phyloP scores from a whole-genome alignment of 1,140 invertebrate species.

The Venturia canescens region DNA sequence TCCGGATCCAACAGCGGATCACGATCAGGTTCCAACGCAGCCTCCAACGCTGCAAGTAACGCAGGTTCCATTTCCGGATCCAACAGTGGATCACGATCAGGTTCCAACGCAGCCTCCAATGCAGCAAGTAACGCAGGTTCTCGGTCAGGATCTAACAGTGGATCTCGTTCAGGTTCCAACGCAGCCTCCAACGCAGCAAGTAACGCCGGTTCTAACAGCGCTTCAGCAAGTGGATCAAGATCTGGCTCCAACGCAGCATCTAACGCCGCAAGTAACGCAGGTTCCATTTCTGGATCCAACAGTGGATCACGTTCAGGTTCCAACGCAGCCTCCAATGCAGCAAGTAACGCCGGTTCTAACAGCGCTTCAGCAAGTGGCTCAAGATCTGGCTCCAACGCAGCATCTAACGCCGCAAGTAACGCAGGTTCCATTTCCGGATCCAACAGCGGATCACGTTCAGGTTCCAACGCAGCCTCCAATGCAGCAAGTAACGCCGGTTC shows the following conservation, averaged over 20 bases:
- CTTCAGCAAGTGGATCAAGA: too few relatives aligned
- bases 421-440: too few relatives aligned
- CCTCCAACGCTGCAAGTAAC: too few relatives aligned
- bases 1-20: too few relatives aligned
- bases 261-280: background rate
- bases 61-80: background rate
- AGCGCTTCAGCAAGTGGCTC: background rate
- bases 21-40: too few relatives aligned
- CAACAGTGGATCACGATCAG: background rate
- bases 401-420: background rate
- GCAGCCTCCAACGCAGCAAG: background rate
- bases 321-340: background rate
- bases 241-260: background rate
- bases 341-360: background rate
- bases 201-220: background rate
- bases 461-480: too few relatives aligned
- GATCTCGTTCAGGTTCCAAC: background rate
- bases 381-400: background rate
- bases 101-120: background rate
- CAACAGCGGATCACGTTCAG: too few relatives aligned
- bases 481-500: too few relatives aligned
- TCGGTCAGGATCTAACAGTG: too few relatives aligned
- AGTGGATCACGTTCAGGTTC: too few relatives aligned
- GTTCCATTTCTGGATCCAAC: too few relatives aligned
- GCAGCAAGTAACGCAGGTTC: background rate